A percentile compares a stretch with the other conserved stretches of the same genome.
Evolutionary conservation across 2,888 invertebrate species (phyloP).

Genomic region (Andrena trimmerana): DNA sequence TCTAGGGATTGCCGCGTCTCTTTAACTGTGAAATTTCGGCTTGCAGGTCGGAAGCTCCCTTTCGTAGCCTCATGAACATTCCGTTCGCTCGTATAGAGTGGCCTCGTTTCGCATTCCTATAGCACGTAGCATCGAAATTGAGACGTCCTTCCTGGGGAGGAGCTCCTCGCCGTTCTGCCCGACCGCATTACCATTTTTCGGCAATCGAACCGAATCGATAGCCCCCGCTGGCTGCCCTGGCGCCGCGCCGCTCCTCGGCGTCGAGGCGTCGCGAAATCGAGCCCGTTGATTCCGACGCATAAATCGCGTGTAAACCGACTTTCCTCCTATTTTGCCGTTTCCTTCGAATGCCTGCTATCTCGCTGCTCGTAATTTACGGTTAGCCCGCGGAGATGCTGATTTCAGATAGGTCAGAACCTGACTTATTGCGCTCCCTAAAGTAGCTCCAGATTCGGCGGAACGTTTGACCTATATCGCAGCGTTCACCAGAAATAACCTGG

Average conservation of each 20-base stretch:
- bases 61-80: slow-evolving; percentile 22
- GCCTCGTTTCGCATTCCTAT: slow-evolving; percentile 50
- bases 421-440: not conserved
- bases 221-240: not conserved
- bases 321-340: slow-evolving; percentile 3
- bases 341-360: slow-evolving; percentile 14
- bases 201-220: slow-evolving; percentile 65
- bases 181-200: slow-evolving; percentile 68
- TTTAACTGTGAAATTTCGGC: slow-evolving; percentile 24
- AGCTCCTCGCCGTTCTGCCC: slow-evolving; percentile 30
- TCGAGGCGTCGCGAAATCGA: slow-evolving; percentile 39
- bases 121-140: slow-evolving; percentile 52
- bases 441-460: not conserved
- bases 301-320: slow-evolving; percentile 45
- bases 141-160: slow-evolving; percentile 46
- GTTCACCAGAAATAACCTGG: no score
- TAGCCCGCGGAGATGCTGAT: slow-evolving; percentile 12
- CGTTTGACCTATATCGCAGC: not conserved
- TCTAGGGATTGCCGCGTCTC: slow-evolving; percentile 6
- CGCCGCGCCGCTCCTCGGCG: slow-evolving; percentile 7
- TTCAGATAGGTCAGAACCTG: not conserved
- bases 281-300: slow-evolving; percentile 18
- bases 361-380: slow-evolving; percentile 26
- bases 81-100: slow-evolving; percentile 2
- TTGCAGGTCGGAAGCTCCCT: not conserved